Conservation (phyloP, 2,113 vertebrate species). For the Microcebus tavaratra region DNA sequence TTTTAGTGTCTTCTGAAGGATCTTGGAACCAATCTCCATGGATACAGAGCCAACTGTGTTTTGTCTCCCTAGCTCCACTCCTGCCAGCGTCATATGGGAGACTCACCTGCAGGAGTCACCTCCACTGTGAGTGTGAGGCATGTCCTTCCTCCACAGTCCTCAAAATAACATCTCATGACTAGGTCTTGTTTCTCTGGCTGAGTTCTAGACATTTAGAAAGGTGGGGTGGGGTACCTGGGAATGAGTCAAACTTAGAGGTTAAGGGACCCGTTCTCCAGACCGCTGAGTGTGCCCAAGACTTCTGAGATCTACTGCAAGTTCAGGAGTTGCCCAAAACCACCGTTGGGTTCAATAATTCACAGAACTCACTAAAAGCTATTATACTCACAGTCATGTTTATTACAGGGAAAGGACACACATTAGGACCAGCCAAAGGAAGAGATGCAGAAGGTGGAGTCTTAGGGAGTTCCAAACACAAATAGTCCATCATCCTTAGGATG, state of each 20-base stretch:
- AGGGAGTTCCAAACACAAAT: neutral
- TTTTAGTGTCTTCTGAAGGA: neutral
- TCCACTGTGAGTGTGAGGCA: rapidly evolving
- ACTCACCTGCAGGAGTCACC: rapidly evolving
- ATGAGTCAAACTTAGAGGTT: neutral
- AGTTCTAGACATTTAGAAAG: neutral
- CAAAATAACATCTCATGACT: neutral
- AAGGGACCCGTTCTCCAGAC: neutral
- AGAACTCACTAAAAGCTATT: neutral
- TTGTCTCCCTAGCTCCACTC: neutral
- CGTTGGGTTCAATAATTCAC: neutral
- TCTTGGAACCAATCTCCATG: neutral
- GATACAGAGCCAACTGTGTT: neutral
- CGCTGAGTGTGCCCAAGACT: neutral
- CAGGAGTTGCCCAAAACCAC: neutral
- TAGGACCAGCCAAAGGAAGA: neutral
- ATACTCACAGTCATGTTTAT: neutral
- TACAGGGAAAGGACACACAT: neutral
- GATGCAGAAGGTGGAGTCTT: neutral
- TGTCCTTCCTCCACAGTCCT: neutral
- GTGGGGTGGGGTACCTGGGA: too few species aligned
- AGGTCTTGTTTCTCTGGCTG: neutral
- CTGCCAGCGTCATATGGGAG: neutral
- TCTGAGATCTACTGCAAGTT: neutral
- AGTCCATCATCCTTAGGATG: neutral